phyloP scores from a whole-genome alignment of 2,113 vertebrate species.

The Coryphaenoides rupestris region DNA sequence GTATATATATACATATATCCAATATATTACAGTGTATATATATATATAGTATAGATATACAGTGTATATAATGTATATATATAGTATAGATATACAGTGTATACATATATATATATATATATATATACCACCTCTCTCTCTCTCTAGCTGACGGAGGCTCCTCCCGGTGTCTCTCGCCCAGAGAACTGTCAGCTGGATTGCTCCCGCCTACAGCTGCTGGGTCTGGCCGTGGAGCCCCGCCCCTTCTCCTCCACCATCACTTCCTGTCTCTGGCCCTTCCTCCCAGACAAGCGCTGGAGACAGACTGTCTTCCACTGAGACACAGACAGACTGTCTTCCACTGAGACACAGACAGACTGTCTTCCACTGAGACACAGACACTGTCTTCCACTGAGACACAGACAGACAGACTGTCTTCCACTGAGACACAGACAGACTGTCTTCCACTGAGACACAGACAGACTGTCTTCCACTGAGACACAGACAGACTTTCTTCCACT shows the following conservation, averaged over 20 bases:
- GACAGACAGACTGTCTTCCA: too few relatives aligned
- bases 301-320: slow-evolving; percentile 90
- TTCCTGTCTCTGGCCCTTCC: slow-evolving; percentile 94
- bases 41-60: too few relatives aligned
- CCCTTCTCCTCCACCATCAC: slow-evolving; percentile 82
- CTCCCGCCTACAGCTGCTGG: slow-evolving; percentile 84
- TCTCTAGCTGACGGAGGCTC: slow-evolving; percentile 84
- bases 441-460: too few relatives aligned
- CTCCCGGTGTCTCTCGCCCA: slow-evolving; percentile 80
- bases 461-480: too few relatives aligned
- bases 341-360: too few relatives aligned
- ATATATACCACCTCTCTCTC: not conserved
- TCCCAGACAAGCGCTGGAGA: slow-evolving; percentile 90
- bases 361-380: too few relatives aligned
- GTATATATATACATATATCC: not conserved
- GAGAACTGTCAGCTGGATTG: slow-evolving; percentile 86
- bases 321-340: too few relatives aligned
- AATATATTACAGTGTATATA: too few relatives aligned
- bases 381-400: too few relatives aligned
- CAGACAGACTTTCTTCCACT: too few relatives aligned
- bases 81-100: not conserved
- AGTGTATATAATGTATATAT: not conserved
- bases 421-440: too few relatives aligned
- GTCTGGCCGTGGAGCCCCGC: slow-evolving; percentile 79
- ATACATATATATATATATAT: too few relatives aligned